Percentiles rank a stretch among this genome's conserved stretches.
phyloP scores from a whole-genome alignment of 1,140 invertebrate species.

The Eueides isabella region DNA sequence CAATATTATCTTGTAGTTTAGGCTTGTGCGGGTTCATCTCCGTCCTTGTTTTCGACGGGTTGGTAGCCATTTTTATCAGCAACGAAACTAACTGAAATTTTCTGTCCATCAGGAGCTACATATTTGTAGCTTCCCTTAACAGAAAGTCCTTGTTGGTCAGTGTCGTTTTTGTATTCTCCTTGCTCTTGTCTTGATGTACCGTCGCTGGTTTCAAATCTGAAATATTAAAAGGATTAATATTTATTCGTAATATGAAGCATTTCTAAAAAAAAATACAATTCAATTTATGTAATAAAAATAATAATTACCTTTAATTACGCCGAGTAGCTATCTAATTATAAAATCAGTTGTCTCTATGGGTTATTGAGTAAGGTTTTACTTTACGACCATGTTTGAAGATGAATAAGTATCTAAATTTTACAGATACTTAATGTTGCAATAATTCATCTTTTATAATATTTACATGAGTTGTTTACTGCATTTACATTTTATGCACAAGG shows the following conservation, averaged over 20 bases:
- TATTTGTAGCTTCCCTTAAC: conserved; percentile 87
- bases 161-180: conserved; percentile 84
- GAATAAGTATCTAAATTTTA: conserved; percentile 10
- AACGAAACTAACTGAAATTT: conserved; percentile 84
- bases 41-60: conserved; percentile 72
- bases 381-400: conserved; percentile 10
- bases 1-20: background rate
- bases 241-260: no score
- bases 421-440: background rate
- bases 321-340: background rate
- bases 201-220: conserved; percentile 86
- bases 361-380: background rate
- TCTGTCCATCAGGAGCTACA: conserved; percentile 85
- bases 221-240: conserved; percentile 6
- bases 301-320: background rate
- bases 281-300: no score
- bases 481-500: conserved; percentile 22
- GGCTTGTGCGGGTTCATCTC: conserved; percentile 47
- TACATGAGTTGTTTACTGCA: conserved; percentile 13
- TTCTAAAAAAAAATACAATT: no score
- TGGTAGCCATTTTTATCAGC: conserved; percentile 91
- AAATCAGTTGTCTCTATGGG: background rate
- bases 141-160: conserved; percentile 82
- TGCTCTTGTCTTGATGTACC: conserved; percentile 85
- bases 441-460: conserved; percentile 6